Evolutionary conservation across 2,113 vertebrate genomes (phyloP), one percentile per base, ranked within the genome.

Genomic region (Neolamprologus fasciatus): DNA sequence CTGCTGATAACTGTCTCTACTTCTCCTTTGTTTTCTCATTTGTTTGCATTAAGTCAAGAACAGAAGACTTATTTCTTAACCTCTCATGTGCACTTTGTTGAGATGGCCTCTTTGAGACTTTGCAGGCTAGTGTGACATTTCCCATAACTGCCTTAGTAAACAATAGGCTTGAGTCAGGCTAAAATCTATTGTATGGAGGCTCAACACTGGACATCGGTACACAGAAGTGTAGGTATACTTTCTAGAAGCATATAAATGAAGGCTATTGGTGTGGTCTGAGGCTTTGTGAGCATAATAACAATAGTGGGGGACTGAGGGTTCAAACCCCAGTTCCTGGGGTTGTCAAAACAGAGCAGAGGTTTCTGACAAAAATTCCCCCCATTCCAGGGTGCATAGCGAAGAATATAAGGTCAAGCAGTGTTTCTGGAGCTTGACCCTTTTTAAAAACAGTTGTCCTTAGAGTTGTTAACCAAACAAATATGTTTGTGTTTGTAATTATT

Each of bases 1-100:
- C 42, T 33, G 78, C 84, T 85, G 81, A 87, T 89, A 68, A 57
- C 81, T 35, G 76, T 23, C 33, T 83, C 85, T 71, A 21, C 57
- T 21, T 87, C 68, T 76, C 19, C 26, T 87, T 51, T 92, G 37
- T 86, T 85, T 88, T 35, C 37, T 82, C 28, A 82, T 89, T 89
- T 90, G 83, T n/a, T 71, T 84, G 47, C 66, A 84, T 85, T 58
- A 84, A 78, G 55, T 84, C 17, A 47, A 31, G 85, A 26, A 82
- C 45, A 61, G 11, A 3, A 37, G 66, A 33, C 23, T 63, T 14
- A 26, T 86, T 23, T 80, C 26, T 50, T 35, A 6, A 19, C 21
- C 63, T 55, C 26, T 68, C 45, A 40, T 16, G 19, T 16, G 26
- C 28, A 21, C 33, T 35, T 57, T 35, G 33, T 90, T 28, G 28